Evolutionary conservation across 64 coral and sea anemone genomes (phyloP), one percentile per base, ranked within the genome.

Genomic region (Stylophora pistillata): DNA sequence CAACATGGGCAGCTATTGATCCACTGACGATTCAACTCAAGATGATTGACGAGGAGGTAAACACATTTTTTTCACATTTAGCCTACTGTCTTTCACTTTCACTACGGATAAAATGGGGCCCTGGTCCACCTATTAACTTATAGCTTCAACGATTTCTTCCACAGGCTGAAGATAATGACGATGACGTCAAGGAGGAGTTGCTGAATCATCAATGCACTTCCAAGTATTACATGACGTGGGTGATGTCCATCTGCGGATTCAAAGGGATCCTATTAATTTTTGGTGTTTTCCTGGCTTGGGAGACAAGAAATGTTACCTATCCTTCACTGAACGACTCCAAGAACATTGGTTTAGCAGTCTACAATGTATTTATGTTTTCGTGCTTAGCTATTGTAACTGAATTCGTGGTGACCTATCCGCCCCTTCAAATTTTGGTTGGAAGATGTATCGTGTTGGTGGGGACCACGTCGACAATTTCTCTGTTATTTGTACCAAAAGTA

Each of bases 291-390:
- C 62, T 94, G 12, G 79, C 92, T 1, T 94, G 86, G 86, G 87
- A 94, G 30, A 94, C 92, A 15, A 54, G 87, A 63, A 84, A 89
- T 59, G 92, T 94, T 0, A 76, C 78, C 47, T 81, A 86, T 47
- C 53, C 33, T 4, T 80, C 79, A 3, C 78, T 89, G 18, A 94
- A 94, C 47, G 92, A 94, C 54, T 94, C 92, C 30, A 89, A 86
- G 29, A 94, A 86, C 72, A 94, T 86, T 17, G 92, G 78, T 9
- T 13, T 89, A 58, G 92, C 92, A 6, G 92, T 94, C 27, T 94
- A 94, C 30, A 94, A 94, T 53, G 87, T 94, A 64, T 94, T 94
- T 25, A 94, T 94, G 87, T 94, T 94, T 60, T 94, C 92, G 7
- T 61, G 79, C 32, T 52, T 94, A 13, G 87, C 92, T 7, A 75